Percentiles rank a stretch among this genome's conserved stretches.
Evolutionary conservation across 2,113 vertebrate genomes (phyloP).

Genomic region (Malurus alboscapulatus): DNA sequence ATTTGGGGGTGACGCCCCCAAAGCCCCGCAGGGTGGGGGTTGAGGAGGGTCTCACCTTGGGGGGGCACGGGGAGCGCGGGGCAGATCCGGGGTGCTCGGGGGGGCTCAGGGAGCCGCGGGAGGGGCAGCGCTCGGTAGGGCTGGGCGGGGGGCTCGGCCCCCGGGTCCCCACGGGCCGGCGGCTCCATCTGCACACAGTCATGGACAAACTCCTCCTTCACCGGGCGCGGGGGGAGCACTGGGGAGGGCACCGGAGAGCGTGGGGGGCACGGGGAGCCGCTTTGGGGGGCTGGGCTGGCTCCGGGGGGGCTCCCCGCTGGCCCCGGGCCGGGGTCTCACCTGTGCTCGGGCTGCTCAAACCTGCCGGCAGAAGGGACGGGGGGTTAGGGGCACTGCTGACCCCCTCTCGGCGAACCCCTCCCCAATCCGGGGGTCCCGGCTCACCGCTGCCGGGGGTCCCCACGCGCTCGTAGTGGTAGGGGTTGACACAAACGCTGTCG

Average conservation of each 20-base stretch:
- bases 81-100: no score
- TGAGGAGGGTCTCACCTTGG: no score
- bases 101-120: no score
- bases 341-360: not conserved
- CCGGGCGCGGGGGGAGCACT: no score
- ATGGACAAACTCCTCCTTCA: constrained; percentile 72
- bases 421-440: not conserved
- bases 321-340: not conserved
- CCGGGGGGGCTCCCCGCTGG: not conserved
- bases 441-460: constrained; percentile 34
- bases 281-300: not conserved
- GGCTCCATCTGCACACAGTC: constrained; percentile 72
- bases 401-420: not conserved
- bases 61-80: no score
- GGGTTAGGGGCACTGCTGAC: not conserved
- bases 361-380: not conserved
- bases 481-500: constrained; percentile 84
- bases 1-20: no score
- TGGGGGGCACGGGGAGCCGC: not conserved
- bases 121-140: no score
- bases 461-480: constrained; percentile 83
- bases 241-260: no score
- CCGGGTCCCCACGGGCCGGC: not conserved
- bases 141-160: not conserved
- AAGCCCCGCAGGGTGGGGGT: no score